Percentiles rank a stretch among this genome's conserved stretches.
These are phyloP conservation scores for Zaprionus ghesquierei DNA, from an alignment of 1,140 invertebrate species.

Conservation along the genomic window DNA sequence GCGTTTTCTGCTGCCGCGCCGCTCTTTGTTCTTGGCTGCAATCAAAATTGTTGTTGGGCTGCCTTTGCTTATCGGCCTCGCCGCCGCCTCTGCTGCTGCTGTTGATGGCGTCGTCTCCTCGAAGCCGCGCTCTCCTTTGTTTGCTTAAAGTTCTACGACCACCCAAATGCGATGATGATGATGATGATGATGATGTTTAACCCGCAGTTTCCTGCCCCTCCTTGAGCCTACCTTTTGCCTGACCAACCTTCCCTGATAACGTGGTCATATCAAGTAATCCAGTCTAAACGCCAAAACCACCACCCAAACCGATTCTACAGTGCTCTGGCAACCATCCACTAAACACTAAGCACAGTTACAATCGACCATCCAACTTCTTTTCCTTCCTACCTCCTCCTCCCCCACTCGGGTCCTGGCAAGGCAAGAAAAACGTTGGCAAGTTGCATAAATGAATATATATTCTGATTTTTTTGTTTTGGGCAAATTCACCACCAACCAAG, in stretches of 20 bases:
- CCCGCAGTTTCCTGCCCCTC: conserved; percentile 18
- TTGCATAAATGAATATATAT: conserved; percentile 29
- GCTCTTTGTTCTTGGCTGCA: conserved; percentile 47
- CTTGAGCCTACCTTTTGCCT: not conserved
- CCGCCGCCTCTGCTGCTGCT: not conserved
- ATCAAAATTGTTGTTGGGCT: conserved; percentile 27
- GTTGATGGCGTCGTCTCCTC: conserved; percentile 4
- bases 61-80: not conserved
- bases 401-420: not conserved
- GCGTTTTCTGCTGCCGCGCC: conserved; percentile 10
- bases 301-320: not conserved
- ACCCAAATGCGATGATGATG: conserved; percentile 34
- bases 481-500: conserved; percentile 27
- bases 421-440: conserved; percentile 17
- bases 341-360: not conserved
- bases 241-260: conserved; percentile 1
- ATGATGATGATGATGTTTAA: conserved; percentile 32
- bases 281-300: not conserved
- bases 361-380: not conserved
- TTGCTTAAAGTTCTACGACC: conserved; percentile 47
- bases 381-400: not conserved
- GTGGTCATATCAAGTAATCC: not conserved
- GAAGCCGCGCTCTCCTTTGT: conserved; percentile 31
- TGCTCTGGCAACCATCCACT: not conserved
- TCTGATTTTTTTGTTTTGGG: not conserved